phyloP scores from a whole-genome alignment of 2,113 vertebrate species.

The Mastomys coucha region DNA sequence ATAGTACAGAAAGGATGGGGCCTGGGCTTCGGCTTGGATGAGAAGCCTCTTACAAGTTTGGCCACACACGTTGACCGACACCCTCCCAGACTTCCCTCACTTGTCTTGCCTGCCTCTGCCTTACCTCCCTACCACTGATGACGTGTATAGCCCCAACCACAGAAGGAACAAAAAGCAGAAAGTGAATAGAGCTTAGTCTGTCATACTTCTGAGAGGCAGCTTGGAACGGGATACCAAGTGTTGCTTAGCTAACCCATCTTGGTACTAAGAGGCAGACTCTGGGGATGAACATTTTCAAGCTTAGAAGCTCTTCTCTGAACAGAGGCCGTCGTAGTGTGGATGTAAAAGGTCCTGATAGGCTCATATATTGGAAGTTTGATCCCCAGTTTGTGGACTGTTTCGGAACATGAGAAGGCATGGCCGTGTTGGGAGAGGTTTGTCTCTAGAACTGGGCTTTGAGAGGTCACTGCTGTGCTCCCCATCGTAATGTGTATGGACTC shows the following conservation, averaged over 20 bases:
- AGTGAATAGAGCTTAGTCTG: too few relatives aligned
- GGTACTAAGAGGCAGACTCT: not conserved
- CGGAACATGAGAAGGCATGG: not conserved
- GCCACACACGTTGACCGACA: not conserved
- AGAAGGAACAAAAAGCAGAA: constrained; percentile 31
- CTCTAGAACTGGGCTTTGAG: not conserved
- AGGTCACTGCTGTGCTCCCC: not conserved
- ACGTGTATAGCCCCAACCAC: not conserved
- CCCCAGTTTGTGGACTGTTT: not conserved
- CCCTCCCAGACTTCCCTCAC: not conserved
- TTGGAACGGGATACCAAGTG: too few relatives aligned
- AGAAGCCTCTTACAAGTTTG: not conserved
- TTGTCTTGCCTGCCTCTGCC: not conserved
- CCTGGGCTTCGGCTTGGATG: not conserved
- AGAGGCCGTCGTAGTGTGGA: constrained; percentile 80
- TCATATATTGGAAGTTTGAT: not conserved
- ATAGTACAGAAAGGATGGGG: not conserved
- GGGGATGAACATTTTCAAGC: not conserved
- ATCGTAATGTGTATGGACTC: too few relatives aligned
- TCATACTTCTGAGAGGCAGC: too few relatives aligned
- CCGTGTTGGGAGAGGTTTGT: not conserved
- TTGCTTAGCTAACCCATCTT: not conserved
- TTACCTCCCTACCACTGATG: not conserved
- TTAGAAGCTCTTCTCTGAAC: constrained; percentile 85
- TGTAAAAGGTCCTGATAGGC: not conserved